Percentiles rank a stretch among this genome's conserved stretches.
Evolutionary conservation across 2,113 vertebrate genomes (phyloP).

Genomic region (Choloepus hoffmanni): DNA sequence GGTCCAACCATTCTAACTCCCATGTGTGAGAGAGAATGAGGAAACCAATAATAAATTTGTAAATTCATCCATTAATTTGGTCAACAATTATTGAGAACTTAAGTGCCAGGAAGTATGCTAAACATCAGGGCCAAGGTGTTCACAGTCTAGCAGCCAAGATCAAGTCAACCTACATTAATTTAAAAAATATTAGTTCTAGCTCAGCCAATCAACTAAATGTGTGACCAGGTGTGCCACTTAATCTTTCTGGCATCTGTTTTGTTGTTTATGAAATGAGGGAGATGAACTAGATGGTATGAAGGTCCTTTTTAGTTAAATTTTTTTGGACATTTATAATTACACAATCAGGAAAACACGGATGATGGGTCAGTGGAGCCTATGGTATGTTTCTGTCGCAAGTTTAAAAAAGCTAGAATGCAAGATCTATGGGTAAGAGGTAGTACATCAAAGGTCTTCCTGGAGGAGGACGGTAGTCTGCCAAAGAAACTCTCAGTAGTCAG

Average conservation of each 20-base stretch:
- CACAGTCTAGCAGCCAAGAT: not conserved
- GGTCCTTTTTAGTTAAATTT: not conserved
- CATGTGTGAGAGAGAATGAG: not conserved
- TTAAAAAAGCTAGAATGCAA: not conserved
- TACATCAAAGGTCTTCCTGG: not conserved
- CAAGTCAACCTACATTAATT: not conserved
- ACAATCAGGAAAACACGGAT: not conserved
- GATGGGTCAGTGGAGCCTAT: not conserved
- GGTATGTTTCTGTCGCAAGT: not conserved
- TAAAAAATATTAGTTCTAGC: not conserved
- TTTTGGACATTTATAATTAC: not conserved
- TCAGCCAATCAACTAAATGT: not conserved
- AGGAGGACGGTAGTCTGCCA: not conserved
- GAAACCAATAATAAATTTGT: not conserved
- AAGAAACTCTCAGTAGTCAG: not conserved
- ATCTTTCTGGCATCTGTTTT: not conserved
- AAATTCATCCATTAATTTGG: not conserved
- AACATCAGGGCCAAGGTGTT: not conserved
- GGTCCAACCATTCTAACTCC: not conserved
- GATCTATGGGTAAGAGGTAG: not conserved
- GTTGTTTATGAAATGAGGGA: not conserved
- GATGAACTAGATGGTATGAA: not conserved
- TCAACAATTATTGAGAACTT: not conserved
- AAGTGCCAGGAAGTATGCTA: not conserved
- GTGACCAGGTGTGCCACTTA: not conserved